Base-by-base conservation (phyloP, 2,797 vertebrate genomes). In the Sebastes matsubarae region DNA sequence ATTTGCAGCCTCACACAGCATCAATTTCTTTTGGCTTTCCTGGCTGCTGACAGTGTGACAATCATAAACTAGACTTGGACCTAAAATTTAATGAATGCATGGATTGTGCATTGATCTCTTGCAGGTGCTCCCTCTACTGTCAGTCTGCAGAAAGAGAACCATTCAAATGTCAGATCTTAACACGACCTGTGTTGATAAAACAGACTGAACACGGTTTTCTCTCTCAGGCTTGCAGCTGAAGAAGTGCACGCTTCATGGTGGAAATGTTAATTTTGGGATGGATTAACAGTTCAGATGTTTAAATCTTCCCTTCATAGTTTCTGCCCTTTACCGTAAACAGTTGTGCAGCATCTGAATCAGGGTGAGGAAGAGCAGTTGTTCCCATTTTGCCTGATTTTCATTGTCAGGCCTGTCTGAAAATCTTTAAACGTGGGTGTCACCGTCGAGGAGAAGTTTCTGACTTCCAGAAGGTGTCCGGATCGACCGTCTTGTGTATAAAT, bases 401-500 rank as follows among this genome's bases (percentile, higher is more conserved):
- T 50, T 52, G 6, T 6, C 30, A 8, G 13, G 25, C 9, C 74
- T 30, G 58, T 86, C 70, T 57, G 34, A n/a, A 55, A 64, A 66
- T 24, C 61, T 78, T 46, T 18, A 30, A 66, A 10, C 4, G 14
- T 57, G 34, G 42, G 11, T 5, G 3, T 78, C 73, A 8, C 59
- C 12, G 38, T 4, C 2, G 24, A 18, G 67, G 64, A 75, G 27
- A 69, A 24, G 64, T 67, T 55, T 61, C 55, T 55, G 30, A 55
- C 63, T 52, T 75, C 57, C 68, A 72, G 64, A 77, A 79, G 65
- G 81, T 76, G 59, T 80, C 63, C 52, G 68, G 68, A 75, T 84
- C 24, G 9, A 72, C 74, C 16, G 71, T 92, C 85, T 92, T 83
- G 81, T 93, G 87, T 94, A 76, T 75, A 83, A 85, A 92, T 92